phyloP scores from a whole-genome alignment of 1,140 invertebrate genomes.

The Oncopeltus fasciatus region DNA sequence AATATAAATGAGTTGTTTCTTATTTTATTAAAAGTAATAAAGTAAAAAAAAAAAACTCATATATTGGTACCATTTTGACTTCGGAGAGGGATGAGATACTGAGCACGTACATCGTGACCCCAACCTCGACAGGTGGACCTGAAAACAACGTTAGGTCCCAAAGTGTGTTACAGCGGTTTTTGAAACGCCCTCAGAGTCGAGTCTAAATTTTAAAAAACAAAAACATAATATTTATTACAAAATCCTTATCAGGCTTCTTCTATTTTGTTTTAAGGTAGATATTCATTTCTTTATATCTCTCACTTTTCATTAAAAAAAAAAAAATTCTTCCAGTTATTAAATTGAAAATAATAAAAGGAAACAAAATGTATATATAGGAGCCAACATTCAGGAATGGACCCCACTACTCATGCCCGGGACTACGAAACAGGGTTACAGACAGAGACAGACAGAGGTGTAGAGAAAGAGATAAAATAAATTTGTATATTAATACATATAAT shows the following conservation, averaged over 20 bases:
- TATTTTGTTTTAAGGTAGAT: no score
- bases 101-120: slow-evolving; percentile 94
- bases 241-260: no score
- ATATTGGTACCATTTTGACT: slow-evolving; percentile 82
- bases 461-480: slow-evolving; percentile 10
- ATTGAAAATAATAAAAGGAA: background rate
- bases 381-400: slow-evolving; percentile 1
- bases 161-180: no score
- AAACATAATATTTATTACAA: no score
- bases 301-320: no score
- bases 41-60: no score
- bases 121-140: slow-evolving; percentile 89
- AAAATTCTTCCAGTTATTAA: no score
- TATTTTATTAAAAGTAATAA: no score
- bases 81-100: slow-evolving; percentile 97
- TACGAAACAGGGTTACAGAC: background rate
- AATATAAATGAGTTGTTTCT: no score
- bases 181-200: no score
- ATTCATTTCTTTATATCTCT: no score
- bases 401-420: slow-evolving; percentile 1
- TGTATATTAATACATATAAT: slow-evolving; percentile 10
- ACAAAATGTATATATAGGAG: background rate
- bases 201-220: no score
- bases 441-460: slow-evolving; percentile 10
- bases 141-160: slow-evolving; percentile 39